phyloP scores from a whole-genome alignment of 2,113 vertebrate genomes.

The Bothrops jararaca region DNA sequence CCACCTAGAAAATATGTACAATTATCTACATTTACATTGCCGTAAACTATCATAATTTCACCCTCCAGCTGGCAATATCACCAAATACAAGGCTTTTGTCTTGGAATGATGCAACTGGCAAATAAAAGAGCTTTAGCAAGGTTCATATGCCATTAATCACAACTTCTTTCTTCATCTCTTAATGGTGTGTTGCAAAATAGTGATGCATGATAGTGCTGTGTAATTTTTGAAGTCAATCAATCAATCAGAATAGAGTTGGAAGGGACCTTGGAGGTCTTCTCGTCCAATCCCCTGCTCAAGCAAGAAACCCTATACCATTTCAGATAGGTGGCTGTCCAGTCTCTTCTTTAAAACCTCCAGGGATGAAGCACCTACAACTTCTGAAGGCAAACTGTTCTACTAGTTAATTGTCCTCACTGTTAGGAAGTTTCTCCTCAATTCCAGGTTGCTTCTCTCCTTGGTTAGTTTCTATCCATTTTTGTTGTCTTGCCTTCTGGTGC shows the following conservation, averaged over 20 bases:
- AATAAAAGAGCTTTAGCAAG: background rate
- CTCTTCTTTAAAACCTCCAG: background rate
- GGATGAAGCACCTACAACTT: background rate
- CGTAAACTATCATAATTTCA: background rate
- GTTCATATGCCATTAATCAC: background rate
- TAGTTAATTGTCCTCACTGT: background rate
- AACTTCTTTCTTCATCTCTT: background rate
- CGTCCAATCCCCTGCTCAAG: background rate
- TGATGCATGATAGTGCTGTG: background rate
- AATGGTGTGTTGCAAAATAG: background rate
- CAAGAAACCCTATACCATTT: background rate
- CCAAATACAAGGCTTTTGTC: background rate
- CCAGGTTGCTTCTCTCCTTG: background rate
- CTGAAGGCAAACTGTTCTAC: background rate
- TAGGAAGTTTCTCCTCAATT: background rate
- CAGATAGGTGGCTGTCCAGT: background rate
- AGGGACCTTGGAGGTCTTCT: background rate
- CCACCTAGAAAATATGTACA: background rate
- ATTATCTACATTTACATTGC: background rate
- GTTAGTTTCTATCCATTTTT: background rate
- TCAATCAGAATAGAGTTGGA: background rate
- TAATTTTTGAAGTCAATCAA: background rate
- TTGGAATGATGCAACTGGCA: background rate
- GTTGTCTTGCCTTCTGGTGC: background rate
- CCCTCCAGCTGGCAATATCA: background rate